A percentile compares a stretch with the other conserved stretches of the same genome.
phyloP scores from a whole-genome alignment of 2,797 vertebrate species.

The Podargus strigoides region DNA sequence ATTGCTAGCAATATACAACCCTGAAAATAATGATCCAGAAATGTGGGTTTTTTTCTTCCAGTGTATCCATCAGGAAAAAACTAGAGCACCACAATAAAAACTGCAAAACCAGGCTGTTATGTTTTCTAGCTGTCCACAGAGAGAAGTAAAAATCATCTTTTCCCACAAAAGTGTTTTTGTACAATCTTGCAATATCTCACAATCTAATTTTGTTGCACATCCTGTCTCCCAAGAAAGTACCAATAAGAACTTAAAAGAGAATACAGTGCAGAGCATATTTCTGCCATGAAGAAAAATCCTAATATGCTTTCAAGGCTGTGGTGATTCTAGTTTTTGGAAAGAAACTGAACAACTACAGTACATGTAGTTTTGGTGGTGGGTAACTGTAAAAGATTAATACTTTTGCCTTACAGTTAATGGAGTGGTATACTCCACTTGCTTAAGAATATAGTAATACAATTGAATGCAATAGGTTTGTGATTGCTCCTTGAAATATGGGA shows the following conservation, averaged over 20 bases:
- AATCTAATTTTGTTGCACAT: not conserved
- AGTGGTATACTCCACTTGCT: not conserved
- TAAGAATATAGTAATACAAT: not conserved
- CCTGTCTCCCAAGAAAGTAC: conserved; percentile 27
- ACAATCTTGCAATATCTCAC: not conserved
- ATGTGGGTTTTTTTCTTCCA: not conserved
- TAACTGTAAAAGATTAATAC: not conserved
- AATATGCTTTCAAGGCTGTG: not conserved
- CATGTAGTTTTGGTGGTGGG: not conserved
- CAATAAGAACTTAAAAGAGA: conserved; percentile 29
- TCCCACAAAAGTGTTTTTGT: not conserved
- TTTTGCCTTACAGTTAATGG: not conserved
- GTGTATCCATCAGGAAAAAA: not conserved
- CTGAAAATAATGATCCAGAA: conserved; percentile 4
- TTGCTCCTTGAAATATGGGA: not conserved
- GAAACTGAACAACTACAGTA: conserved; percentile 31
- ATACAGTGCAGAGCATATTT: conserved; percentile 39
- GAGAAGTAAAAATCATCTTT: not conserved
- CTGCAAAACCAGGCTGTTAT: not conserved
- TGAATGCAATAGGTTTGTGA: not conserved
- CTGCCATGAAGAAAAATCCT: conserved; percentile 44
- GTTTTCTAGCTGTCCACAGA: not conserved
- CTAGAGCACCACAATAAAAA: not conserved
- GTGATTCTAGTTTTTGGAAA: conserved; percentile 10
- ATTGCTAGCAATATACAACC: not conserved